phyloP scores from a whole-genome alignment of 2,888 invertebrate species.

The Cybosia mesomella region DNA sequence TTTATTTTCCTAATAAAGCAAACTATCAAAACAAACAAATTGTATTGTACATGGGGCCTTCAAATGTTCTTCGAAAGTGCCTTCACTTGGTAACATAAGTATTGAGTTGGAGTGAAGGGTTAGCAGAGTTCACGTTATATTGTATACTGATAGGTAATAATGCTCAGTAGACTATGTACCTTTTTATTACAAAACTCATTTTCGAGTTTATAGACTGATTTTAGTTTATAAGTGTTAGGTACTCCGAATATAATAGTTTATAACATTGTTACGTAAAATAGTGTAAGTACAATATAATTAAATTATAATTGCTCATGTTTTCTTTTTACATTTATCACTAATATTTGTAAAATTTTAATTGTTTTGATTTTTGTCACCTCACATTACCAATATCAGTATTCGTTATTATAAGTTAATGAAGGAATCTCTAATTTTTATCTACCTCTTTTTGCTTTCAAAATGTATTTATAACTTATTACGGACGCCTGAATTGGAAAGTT shows the following conservation, averaged over 20 bases:
- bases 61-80: constrained; percentile 39
- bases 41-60: constrained; percentile 12
- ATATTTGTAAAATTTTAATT: constrained; percentile 33
- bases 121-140: constrained; percentile 36
- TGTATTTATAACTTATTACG: constrained; percentile 78
- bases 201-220: constrained; percentile 84
- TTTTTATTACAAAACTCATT: constrained; percentile 70
- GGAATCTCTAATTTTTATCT: constrained; percentile 84
- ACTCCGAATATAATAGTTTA: constrained; percentile 72
- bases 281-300: constrained; percentile 51
- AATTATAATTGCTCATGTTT: constrained; percentile 41
- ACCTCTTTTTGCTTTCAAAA: constrained; percentile 83
- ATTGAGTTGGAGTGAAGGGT: constrained; percentile 22
- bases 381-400: constrained; percentile 84
- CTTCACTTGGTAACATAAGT: constrained; percentile 43
- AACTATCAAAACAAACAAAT: not conserved
- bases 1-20: not conserved
- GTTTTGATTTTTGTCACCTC: constrained; percentile 47
- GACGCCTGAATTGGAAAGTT: constrained; percentile 68
- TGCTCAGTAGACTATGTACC: constrained; percentile 73
- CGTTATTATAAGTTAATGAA: constrained; percentile 73
- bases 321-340: constrained; percentile 32
- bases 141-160: constrained; percentile 60
- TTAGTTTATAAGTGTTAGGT: constrained; percentile 80
- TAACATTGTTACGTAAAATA: constrained; percentile 58